Evolutionary conservation across 1,140 invertebrate species (phyloP), one percentile per base, ranked within the genome.

Genomic region (Leptinotarsa lineolata): DNA sequence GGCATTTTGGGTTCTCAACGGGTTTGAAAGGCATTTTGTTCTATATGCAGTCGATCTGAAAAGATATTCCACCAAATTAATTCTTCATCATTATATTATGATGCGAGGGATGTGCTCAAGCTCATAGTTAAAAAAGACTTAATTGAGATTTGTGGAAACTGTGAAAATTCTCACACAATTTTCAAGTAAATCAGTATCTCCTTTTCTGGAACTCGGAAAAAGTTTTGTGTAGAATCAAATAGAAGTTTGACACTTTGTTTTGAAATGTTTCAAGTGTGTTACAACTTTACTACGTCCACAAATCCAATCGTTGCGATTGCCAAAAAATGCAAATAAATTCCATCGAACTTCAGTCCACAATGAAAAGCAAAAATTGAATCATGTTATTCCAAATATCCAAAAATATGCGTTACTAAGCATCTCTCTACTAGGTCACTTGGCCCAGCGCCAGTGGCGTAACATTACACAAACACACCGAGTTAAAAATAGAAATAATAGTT

Each of bases 1-100:
- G 97, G 91, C 98, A 99, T 88, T 98, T 98, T 78, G 95, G 92
- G 87, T 96, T 93, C 85, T 97, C 95, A 81, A 92, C 91, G 84
- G 96, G 93, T 89, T 96, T 97, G 93, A 97, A 99, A 90, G 97
- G 97, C 95, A 97, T 97, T 88, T 91, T 94, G 87, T 86, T 85
- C 86, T 87, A 86, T 83, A 86, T 86, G 85, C 18, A 72, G 75
- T 83, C 82, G 83, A 87, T 87, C 89, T 90, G 86, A 58, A 88
- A 88, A 78, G 58, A 59, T 13, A 59, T 59, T 59, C 11, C 1
- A 0, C 5, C 5, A 8, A 69, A 20, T 54, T 61, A 39, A 30
- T 6, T 18, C 6, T 12, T 21, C 2, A 15, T n/a, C 1, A n/a
- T 54, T 12, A n/a, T 45, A n/a, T 16, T 69, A 69, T 13, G n/a